Conservation (phyloP, 1,140 invertebrate species). For the Diuraphis noxia region DNA sequence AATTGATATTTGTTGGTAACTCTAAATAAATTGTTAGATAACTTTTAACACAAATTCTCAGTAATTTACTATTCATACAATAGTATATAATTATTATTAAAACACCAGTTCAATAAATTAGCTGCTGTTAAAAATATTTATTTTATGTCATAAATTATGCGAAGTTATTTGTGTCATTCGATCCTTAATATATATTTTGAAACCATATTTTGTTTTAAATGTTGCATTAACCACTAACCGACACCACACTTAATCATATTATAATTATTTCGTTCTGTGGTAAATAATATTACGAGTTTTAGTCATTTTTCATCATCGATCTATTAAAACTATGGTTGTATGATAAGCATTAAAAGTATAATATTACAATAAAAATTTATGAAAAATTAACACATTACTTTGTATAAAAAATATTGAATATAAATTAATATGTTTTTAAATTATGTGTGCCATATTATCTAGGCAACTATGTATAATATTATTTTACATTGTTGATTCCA, state of each 20-base stretch:
- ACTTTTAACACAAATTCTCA: background rate
- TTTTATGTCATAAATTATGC: background rate
- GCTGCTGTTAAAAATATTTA: background rate
- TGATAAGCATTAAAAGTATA: background rate
- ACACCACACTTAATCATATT: background rate
- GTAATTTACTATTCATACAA: background rate
- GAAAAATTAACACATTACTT: background rate
- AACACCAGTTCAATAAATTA: background rate
- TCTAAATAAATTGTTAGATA: background rate
- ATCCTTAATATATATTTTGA: background rate
- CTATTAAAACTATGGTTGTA: no score
- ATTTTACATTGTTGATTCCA: background rate
- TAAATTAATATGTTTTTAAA: background rate
- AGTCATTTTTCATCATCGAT: background rate
- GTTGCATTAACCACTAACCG: background rate
- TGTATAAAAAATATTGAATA: background rate
- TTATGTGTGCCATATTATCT: background rate
- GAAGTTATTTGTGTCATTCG: background rate
- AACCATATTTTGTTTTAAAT: background rate
- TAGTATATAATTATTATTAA: background rate
- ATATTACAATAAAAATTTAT: background rate
- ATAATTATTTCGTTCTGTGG: background rate
- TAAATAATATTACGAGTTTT: background rate
- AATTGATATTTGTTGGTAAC: background rate
- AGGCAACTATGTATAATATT: background rate